Evolutionary conservation across 2,797 vertebrate genomes (phyloP).

Genomic region (Channallabes apus): DNA sequence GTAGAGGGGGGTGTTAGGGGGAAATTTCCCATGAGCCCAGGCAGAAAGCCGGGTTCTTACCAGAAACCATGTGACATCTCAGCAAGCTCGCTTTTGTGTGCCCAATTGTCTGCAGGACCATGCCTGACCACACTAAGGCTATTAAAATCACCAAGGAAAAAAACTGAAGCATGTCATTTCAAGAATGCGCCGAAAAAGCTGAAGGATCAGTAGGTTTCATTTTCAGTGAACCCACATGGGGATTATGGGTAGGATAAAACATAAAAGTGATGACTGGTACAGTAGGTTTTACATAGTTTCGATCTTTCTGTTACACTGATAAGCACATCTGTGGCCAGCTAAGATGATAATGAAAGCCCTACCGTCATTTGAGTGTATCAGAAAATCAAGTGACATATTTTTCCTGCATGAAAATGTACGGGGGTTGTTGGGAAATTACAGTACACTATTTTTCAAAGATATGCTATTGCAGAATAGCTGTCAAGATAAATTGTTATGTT

Average conservation of each 20-base stretch:
- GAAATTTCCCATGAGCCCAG: slow-evolving; percentile 20
- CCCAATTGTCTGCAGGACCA: not conserved
- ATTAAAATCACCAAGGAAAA: not conserved
- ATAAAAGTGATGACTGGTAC: not conserved
- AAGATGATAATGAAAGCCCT: not conserved
- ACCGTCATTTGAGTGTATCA: not conserved
- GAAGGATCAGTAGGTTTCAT: not conserved
- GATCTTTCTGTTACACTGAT: too few relatives aligned
- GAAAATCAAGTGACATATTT: not conserved
- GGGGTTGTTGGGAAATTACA: not conserved
- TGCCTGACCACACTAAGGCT: not conserved
- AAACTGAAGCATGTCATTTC: not conserved
- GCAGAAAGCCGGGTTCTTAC: slow-evolving; percentile 4
- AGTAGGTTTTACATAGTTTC: too few relatives aligned
- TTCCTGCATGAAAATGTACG: not conserved
- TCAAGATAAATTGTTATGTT: not conserved
- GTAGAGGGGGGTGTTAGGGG: not conserved
- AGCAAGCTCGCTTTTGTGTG: not conserved
- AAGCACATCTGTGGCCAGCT: not conserved
- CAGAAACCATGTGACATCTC: slow-evolving; percentile 50
- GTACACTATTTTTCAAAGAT: too few relatives aligned
- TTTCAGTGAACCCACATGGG: not conserved
- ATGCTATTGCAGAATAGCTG: not conserved
- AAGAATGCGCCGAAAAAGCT: not conserved
- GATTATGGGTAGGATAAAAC: not conserved